Evolutionary conservation across 2,113 vertebrate genomes (phyloP), one percentile per base, ranked within the genome.

Genomic region (Rhynchopsitta pachyrhyncha): DNA sequence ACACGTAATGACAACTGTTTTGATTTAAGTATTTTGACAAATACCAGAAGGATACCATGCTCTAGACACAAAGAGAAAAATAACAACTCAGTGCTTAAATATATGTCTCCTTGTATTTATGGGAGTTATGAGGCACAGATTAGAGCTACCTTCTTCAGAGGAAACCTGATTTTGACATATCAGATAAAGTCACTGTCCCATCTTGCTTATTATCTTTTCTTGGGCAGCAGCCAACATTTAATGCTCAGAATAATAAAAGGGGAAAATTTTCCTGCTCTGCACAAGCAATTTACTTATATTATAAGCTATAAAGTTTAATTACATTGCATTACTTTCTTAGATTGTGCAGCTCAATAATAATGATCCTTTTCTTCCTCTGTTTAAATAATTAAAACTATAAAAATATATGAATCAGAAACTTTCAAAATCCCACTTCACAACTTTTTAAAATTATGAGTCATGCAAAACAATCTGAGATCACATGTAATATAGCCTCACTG

Each of bases 301-400:
- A 70, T 71, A 89, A 87, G 33, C 73, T 68, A 78, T 93, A 84
- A 92, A 92, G 33, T 84, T 93, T 92, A 89, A 93, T 95, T 93
- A 86, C 27, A 73, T 60, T 79, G 27, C 47, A 82, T 39, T 91
- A 31, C 33, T 82, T 84, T 82, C 81, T 75, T 86, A 71, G 69
- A 24, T 88, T 71, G 42, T 86, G 47, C 20, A 91, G 46, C 68
- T 93, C 12, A 1, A 71, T 92, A 42, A 86, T 73, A 86, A 68
- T 33, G 66, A 84, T 60, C 57, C 11, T 78, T 83, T 92, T 50
- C 73, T 79, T 86, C 35, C 49, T 85, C 46, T 64, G 27, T 46
- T 87, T 76, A 86, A 93, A 82, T 68, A 93, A 95, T 76, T 86
- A 68, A 83, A 89, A 53, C 82, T 75, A 84, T 74, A 12, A 86